Percentiles rank a stretch among this genome's conserved stretches.
phyloP scores from a whole-genome alignment of 2,797 vertebrate genomes.

The Danionella dracula region DNA sequence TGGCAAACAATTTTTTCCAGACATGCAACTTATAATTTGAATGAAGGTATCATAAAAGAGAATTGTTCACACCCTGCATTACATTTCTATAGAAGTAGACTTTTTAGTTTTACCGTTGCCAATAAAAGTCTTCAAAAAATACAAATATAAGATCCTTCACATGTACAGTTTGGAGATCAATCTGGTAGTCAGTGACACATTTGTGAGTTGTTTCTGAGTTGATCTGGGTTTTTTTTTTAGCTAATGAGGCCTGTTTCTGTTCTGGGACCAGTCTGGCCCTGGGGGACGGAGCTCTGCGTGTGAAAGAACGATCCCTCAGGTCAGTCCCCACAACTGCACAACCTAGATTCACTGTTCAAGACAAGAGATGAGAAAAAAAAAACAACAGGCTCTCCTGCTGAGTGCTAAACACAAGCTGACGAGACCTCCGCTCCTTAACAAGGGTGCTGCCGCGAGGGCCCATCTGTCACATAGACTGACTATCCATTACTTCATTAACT shows the following conservation, averaged over 20 bases:
- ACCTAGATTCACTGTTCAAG: neutral
- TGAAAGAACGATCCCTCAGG: constrained; percentile 10
- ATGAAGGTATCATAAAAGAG: too few species aligned
- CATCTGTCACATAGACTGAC: constrained; percentile 81
- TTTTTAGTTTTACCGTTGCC: too few species aligned
- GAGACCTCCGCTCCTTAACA: constrained; percentile 84
- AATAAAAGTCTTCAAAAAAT: too few species aligned
- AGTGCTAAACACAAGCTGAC: constrained; percentile 80
- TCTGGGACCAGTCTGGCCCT: neutral
- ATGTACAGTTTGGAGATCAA: too few species aligned
- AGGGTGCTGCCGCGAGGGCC: constrained; percentile 84
- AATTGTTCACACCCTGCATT: too few species aligned
- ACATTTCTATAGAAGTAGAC: too few species aligned
- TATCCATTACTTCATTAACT: constrained; percentile 70
- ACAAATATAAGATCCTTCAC: too few species aligned
- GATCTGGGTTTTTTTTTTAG: neutral
- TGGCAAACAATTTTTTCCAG: too few species aligned
- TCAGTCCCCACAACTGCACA: neutral
- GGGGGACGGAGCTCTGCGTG: neutral
- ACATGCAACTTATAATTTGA: too few species aligned
- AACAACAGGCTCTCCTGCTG: constrained; percentile 65
- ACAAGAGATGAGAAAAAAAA: constrained; percentile 56
- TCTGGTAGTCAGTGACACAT: neutral
- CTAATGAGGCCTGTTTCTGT: neutral
- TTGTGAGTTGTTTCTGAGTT: neutral